These are phyloP conservation scores for Halcyon malimbica DNA, from an alignment of 2,113 vertebrate genomes.

Conservation along the genomic window DNA sequence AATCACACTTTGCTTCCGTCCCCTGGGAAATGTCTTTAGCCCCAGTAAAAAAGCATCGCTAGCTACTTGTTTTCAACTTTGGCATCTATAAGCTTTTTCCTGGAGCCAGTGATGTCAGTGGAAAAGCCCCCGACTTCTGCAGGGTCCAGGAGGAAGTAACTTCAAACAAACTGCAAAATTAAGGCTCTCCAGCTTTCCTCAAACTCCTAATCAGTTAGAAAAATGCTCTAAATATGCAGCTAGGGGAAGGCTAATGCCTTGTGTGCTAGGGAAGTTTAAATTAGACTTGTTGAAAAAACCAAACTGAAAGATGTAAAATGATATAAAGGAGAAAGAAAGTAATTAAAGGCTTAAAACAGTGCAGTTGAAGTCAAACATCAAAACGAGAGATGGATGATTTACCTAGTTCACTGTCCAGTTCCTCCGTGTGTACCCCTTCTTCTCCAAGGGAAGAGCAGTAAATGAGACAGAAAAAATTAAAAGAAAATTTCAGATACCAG, in stretches of 20 bases:
- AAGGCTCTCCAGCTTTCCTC: neutral
- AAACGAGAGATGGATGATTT: conserved; percentile 75
- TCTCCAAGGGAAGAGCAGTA: conserved; percentile 83
- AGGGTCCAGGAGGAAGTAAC: neutral
- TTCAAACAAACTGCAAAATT: neutral
- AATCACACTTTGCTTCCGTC: neutral
- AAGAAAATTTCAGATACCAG: conserved; percentile 79
- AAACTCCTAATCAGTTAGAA: neutral
- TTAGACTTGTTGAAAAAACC: neutral
- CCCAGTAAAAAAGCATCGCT: neutral
- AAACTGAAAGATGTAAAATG: conserved; percentile 55
- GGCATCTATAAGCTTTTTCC: neutral
- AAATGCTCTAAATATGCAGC: neutral
- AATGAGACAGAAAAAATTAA: conserved; percentile 80
- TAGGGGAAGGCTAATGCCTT: neutral
- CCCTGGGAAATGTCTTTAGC: neutral
- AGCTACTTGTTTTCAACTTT: neutral
- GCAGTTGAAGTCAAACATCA: conserved; percentile 50
- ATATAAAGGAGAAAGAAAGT: conserved; percentile 42
- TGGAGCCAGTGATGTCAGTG: neutral
- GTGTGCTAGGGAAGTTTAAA: neutral
- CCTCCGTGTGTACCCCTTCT: conserved; percentile 99
- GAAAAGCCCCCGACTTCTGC: neutral
- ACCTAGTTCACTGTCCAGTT: conserved; percentile 99
- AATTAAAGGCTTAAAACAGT: conserved; percentile 39